Conservation (phyloP, 2,797 vertebrate species). For the Pseudopleuronectes americanus region DNA sequence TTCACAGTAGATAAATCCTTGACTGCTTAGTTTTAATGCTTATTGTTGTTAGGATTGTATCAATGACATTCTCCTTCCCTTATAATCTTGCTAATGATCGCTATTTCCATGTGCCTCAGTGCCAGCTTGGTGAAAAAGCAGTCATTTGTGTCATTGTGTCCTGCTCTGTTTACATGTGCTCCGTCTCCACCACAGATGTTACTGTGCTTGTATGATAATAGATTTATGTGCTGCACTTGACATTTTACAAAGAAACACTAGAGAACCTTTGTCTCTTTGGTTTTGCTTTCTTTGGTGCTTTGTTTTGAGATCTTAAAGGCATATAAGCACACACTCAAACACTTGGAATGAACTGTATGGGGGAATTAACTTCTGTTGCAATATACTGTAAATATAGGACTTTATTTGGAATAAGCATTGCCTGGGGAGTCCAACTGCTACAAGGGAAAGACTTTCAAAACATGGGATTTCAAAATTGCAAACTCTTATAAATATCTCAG, state of each 20-base stretch:
- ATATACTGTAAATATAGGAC: conserved; percentile 4
- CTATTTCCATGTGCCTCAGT: conserved; percentile 38
- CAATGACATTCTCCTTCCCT: conserved; percentile 21
- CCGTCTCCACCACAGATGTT: conserved; percentile 40
- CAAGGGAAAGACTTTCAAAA: neutral
- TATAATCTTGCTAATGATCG: conserved; percentile 54
- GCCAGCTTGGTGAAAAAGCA: conserved; percentile 46
- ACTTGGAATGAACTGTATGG: neutral
- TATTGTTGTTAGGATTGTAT: neutral
- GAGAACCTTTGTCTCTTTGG: neutral
- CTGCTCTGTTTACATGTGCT: conserved; percentile 36
- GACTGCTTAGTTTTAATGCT: neutral
- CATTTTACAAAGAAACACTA: conserved; percentile 32
- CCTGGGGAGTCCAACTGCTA: neutral
- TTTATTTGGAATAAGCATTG: neutral
- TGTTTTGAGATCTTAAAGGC: neutral
- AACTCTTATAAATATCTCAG: neutral
- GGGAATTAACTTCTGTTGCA: neutral
- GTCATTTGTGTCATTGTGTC: conserved; percentile 56
- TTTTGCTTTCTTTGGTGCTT: neutral
- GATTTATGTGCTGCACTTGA: conserved; percentile 30
- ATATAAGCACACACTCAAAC: neutral
- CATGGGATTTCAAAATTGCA: neutral
- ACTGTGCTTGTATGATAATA: conserved; percentile 10
- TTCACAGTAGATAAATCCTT: neutral